Conservation (phyloP, 2,888 invertebrate genomes). For the Cyrtodaria siliqua region DNA sequence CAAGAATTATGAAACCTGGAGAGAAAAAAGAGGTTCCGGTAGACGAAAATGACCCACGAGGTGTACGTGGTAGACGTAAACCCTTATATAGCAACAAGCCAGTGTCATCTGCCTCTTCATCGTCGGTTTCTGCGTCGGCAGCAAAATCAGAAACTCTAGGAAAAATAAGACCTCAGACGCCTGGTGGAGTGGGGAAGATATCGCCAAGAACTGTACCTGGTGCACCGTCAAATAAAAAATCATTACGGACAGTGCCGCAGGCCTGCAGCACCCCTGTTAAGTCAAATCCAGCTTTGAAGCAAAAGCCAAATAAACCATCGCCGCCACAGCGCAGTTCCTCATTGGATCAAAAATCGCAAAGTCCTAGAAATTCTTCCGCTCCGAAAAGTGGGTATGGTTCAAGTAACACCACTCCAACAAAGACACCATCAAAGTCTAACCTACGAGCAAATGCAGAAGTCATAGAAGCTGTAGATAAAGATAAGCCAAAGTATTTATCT, state of each 20-base stretch:
- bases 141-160: constrained; percentile 28
- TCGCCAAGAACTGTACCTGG: constrained; percentile 40
- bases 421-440: constrained; percentile 23
- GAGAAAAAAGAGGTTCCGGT: constrained; percentile 38
- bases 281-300: constrained; percentile 68
- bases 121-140: constrained; percentile 14
- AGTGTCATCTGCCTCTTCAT: constrained; percentile 24
- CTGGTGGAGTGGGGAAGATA: constrained; percentile 11
- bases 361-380: constrained; percentile 6
- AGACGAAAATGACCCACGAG: constrained; percentile 51
- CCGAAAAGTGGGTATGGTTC: constrained; percentile 18
- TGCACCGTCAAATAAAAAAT: constrained; percentile 20
- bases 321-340: constrained; percentile 49
- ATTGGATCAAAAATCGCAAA: constrained; percentile 44
- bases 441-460: constrained; percentile 17
- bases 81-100: constrained; percentile 72
- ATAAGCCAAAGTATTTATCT: constrained; percentile 86
- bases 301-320: constrained; percentile 43
- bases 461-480: constrained; percentile 61
- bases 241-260: constrained; percentile 67
- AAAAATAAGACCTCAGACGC: constrained; percentile 17
- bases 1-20: constrained; percentile 87
- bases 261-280: constrained; percentile 68
- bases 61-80: constrained; percentile 75
- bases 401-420: constrained; percentile 4